A percentile compares a stretch with the other conserved stretches of the same genome.
Evolutionary conservation across 1,140 invertebrate species (phyloP).

Genomic region (Lepidotrigona ventralis): DNA sequence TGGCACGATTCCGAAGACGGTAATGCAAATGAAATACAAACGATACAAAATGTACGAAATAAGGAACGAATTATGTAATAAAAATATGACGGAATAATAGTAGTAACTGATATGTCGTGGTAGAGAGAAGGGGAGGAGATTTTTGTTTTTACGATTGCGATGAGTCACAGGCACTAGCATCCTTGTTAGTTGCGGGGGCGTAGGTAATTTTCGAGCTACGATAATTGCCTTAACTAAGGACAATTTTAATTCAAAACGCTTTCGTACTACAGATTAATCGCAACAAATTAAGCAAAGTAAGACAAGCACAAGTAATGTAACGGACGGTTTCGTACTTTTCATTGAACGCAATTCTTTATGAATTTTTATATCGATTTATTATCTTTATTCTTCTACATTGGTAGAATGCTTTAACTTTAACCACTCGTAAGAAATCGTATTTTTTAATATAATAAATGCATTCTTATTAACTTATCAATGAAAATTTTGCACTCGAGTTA

Average conservation of each 20-base stretch:
- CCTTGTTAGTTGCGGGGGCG: conserved; percentile 71
- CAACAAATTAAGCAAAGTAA: conserved; percentile 56
- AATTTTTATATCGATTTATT: not conserved
- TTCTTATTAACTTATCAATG: not conserved
- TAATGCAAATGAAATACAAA: too few relatives aligned
- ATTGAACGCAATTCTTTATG: not conserved
- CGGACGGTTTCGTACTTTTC: not conserved
- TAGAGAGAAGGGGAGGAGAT: conserved; percentile 12
- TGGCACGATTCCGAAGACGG: too few relatives aligned
- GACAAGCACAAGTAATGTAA: conserved; percentile 5
- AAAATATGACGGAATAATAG: conserved; percentile 32
- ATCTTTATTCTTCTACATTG: not conserved
- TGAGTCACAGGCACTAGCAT: conserved; percentile 65
- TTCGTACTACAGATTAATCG: conserved; percentile 65
- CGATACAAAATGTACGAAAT: not conserved
- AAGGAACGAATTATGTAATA: conserved; percentile 14
- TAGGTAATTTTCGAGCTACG: conserved; percentile 68
- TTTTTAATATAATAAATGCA: not conserved
- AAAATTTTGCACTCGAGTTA: not conserved
- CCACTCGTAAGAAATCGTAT: not conserved
- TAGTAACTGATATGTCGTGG: conserved; percentile 28
- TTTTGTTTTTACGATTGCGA: conserved; percentile 44
- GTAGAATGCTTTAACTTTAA: not conserved
- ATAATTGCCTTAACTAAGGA: conserved; percentile 77
- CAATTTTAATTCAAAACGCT: conserved; percentile 71